Base-by-base conservation (phyloP, 2,888 invertebrate genomes). In the Diarsia dahlii region DNA sequence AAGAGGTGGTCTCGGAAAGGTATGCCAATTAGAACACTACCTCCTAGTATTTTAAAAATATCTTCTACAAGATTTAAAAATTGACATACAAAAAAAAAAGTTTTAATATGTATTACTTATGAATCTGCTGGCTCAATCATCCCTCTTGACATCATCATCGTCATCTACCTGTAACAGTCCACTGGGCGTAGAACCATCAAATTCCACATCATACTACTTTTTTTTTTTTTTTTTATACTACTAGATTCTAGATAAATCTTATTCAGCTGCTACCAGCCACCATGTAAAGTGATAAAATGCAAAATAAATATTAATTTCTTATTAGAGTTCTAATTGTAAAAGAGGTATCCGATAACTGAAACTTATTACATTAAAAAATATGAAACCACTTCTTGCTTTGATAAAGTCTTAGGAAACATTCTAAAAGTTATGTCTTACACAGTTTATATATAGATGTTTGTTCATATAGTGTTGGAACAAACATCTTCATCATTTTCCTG, bases 1-100 rank as follows among this genome's bases (percentile, higher is more conserved):
- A 84, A 97, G 98, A 90, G 99, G 99, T 89, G 99, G 99, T 89
- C 98, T 99, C 97, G 97, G 99, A 89, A 99, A 99, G 98, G 99
- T 99, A 95, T 96, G 68, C 20, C n/a, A 28, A 6, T 3, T 28
- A 50, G 2, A 45, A 73, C n/a, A n/a, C 94, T n/a, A 34, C 2
- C 91, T 67, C n/a, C 48, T 50, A 62, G 58, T 39, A 39, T 23
- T 20, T 10, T 2, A 20, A 69, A 50, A 3, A 15, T 2, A 15
- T 66, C 18, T 2, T 18, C 9, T 18, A 34, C 15, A 12, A 67
- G 3, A 18, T 70, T 28, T 46, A 20, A 18, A 12, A 46, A 9
- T 34, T n/a, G n/a, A n/a, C n/a, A n/a, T n/a, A n/a, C n/a, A n/a
- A n/a, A n/a, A n/a, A n/a, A n/a, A n/a, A n/a, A n/a, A n/a, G n/a